Evolutionary conservation across 2,888 invertebrate genomes (phyloP), one percentile per base, ranked within the genome.

Genomic region (Orchesella flavescens): DNA sequence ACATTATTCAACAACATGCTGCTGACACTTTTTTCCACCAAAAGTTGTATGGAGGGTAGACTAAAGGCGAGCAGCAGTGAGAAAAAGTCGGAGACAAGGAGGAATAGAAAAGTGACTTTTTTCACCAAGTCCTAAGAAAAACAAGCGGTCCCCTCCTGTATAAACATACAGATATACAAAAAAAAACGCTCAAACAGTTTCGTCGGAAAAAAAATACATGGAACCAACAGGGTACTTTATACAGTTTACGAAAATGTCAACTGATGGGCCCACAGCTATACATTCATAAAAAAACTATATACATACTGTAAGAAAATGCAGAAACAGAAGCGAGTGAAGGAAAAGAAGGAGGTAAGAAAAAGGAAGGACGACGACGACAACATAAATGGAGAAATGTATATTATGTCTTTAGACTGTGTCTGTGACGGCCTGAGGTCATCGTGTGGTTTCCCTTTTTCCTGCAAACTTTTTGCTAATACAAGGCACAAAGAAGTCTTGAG

Each of bases 1-100:
- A 83, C 83, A 83, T 83, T 77, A 83, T 83, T 83, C 83, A 83
- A 77, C 83, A 83, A 83, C 83, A 83, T 83, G 77, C 77, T 73
- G 76, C 76, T 77, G 83, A 83, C 83, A 83, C 83, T 83, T 83
- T 83, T 83, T 65, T 46, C 68, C 74, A 76, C 74, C 68, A 71
- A 69, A 71, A 65, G 59, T 73, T 83, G 69, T 71, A 10, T 57
- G 21, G n/a, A 34, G 24, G 43, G 3, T 34, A 34, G 55, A 55
- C 15, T 24, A 65, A 66, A 66, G 12, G 57, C 49, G 19, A 68
- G 55, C 43, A 63, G 10, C 10, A 76, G 83, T 77, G 72, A 82
- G 76, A 83, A 82, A 83, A 77, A 44, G 43, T 61, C 61, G 46
- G 71, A 55, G 71, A 82, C 68, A 49, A 66, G 69, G 23, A 53